Base-by-base conservation (phyloP, 2,113 vertebrate species). In the Dryoscopus gambensis region DNA sequence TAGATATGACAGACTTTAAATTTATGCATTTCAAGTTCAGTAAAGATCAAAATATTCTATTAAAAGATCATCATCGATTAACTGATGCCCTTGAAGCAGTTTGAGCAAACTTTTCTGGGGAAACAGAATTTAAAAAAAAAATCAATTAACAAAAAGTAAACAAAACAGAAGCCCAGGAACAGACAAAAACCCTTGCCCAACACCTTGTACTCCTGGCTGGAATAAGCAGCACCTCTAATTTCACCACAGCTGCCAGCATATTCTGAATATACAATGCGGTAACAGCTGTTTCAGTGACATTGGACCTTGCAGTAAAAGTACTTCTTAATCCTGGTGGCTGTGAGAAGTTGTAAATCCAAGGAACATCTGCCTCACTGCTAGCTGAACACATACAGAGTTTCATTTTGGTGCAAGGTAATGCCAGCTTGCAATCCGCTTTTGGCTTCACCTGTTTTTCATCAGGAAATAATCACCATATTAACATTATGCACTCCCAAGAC, bases 331-430 rank as follows among this genome's bases (percentile, higher is more conserved):
- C 79, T 8, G 0, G 83, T 73, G 85, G 70, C 85, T 94, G 53
- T 18, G 17, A 96, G 65, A 93, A 84, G 37, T n/a, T 49, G 88
- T 93, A 96, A 95, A 95, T 94, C 87, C 84, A 68, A 71, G 84
- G 56, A 93, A 95, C 94, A 89, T 87, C 93, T 96, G 83, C 80
- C 71, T 90, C 55, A 17, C 52, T 82, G 60, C 57, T 80, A 82
- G 40, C n/a, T 95, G 71, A 92, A 84, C 90, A 95, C 63, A 92
- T 35, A 60, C 0, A 79, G 23, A 67, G 33, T 86, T 82, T 79
- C 74, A 71, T 97, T 95, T 81, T 91, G 73, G 74, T 85, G 40
- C 84, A 95, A 95, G 87, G 21, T 78, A 65, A 93, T 69, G 31
- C 16, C 25, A 97, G 44, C 22, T 71, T 80, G 67, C 84, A 94